A percentile compares a stretch with the other conserved stretches of the same genome.
Conservation (phyloP, 2,888 invertebrate genomes). For the Mantis religiosa region DNA sequence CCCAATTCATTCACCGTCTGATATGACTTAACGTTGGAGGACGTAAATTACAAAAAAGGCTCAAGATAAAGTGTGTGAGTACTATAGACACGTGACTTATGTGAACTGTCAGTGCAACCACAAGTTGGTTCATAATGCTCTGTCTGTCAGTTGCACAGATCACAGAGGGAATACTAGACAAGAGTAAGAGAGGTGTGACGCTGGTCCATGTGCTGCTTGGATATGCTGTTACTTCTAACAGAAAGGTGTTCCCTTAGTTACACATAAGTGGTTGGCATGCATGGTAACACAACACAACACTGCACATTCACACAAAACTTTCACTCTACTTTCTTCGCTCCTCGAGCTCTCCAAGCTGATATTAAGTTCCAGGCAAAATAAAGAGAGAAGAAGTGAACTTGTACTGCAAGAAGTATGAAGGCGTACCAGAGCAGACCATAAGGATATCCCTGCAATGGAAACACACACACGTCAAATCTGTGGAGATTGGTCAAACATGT, state of each 20-base stretch:
- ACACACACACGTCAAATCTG: neutral
- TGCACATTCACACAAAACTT: neutral
- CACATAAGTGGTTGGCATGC: neutral
- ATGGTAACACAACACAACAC: neutral
- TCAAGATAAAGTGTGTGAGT: no score
- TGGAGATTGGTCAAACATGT: no score
- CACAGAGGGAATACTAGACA: no score
- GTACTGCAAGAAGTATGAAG: slow-evolving; percentile 79
- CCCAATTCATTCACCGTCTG: no score
- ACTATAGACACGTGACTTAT: no score
- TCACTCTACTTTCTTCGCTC: slow-evolving; percentile 65
- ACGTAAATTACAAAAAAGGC: no score
- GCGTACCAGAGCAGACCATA: slow-evolving; percentile 90
- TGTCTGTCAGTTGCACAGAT: no score
- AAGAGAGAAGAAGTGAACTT: slow-evolving; percentile 83
- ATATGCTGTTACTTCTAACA: neutral
- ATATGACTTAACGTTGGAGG: no score
- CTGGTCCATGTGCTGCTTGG: neutral
- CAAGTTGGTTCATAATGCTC: no score
- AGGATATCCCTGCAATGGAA: slow-evolving; percentile 70
- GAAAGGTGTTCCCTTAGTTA: neutral
- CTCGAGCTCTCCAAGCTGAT: slow-evolving; percentile 77
- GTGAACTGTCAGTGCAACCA: no score
- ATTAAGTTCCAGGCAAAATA: slow-evolving; percentile 80
- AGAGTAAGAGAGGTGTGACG: no score